These are phyloP conservation scores for Lasioglossum malachurum DNA, from an alignment of 2,888 invertebrate species.

Conservation along the genomic window DNA sequence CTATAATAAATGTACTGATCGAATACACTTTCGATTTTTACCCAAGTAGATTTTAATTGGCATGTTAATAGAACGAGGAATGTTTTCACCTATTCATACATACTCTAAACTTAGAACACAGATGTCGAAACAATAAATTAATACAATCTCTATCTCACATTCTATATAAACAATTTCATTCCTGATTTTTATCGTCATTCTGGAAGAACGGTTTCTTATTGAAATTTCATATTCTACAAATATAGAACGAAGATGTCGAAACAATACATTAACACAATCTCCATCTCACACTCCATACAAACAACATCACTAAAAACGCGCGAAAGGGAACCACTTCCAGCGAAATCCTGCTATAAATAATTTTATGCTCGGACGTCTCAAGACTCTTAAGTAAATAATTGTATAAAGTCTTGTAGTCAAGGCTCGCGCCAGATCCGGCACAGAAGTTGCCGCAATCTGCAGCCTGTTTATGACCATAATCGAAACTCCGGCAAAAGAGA, in stretches of 20 bases:
- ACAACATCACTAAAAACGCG: neutral
- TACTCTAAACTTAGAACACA: neutral
- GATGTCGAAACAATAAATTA: neutral
- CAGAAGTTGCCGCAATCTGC: neutral
- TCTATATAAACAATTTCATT: neutral
- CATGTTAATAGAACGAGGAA: neutral
- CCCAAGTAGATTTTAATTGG: neutral
- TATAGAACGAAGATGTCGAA: neutral
- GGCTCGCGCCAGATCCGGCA: neutral
- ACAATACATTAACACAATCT: neutral
- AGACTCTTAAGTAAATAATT: neutral
- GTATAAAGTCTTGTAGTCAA: neutral
- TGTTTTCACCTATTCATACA: neutral
- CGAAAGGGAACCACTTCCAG: neutral
- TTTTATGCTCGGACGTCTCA: neutral
- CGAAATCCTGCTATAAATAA: neutral
- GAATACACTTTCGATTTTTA: neutral
- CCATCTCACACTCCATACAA: too few species aligned
- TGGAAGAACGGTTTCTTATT: neutral
- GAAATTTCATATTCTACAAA: neutral
- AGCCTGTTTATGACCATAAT: neutral
- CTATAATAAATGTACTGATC: neutral
- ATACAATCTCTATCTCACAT: neutral
- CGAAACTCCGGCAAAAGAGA: neutral
- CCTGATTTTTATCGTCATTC: neutral